Conservation (phyloP, 2,888 invertebrate genomes). For the Nemapogon koenigi region DNA sequence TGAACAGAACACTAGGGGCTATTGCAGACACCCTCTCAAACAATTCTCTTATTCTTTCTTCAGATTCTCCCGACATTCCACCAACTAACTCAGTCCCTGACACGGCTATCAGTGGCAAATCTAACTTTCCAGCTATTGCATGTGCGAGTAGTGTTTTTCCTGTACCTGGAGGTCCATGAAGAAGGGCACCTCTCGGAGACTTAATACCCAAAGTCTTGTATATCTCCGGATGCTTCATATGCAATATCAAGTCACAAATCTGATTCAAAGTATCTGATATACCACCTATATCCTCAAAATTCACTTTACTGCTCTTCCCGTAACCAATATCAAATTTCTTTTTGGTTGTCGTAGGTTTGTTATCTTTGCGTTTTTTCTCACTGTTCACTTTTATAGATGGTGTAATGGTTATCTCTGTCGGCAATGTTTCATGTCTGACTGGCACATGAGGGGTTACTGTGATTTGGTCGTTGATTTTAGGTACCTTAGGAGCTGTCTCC, state of each 20-base stretch:
- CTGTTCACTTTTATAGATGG: slow-evolving; percentile 13
- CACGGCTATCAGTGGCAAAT: slow-evolving; percentile 84
- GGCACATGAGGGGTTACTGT: slow-evolving; percentile 55
- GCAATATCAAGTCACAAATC: slow-evolving; percentile 79
- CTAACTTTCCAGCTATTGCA: slow-evolving; percentile 86
- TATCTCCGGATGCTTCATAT: slow-evolving; percentile 91
- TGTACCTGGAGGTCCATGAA: slow-evolving; percentile 97
- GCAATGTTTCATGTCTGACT: slow-evolving; percentile 31
- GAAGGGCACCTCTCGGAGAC: slow-evolving; percentile 87
- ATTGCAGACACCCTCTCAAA: slow-evolving; percentile 82
- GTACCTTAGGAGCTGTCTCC: slow-evolving; percentile 49
- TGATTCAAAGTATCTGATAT: slow-evolving; percentile 73
- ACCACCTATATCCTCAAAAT: slow-evolving; percentile 83
- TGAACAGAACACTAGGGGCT: slow-evolving; percentile 86
- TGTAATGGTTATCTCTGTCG: slow-evolving; percentile 14
- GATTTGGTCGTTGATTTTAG: slow-evolving; percentile 57
- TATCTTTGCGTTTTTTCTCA: slow-evolving; percentile 47
- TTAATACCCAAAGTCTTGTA: slow-evolving; percentile 83
- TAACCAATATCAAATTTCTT: slow-evolving; percentile 40
- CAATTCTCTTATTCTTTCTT: slow-evolving; percentile 88
- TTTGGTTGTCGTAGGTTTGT: slow-evolving; percentile 28
- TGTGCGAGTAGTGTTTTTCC: slow-evolving; percentile 86
- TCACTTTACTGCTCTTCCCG: slow-evolving; percentile 49
- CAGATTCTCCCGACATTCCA: slow-evolving; percentile 95
- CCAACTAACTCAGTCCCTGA: slow-evolving; percentile 92